Evolutionary conservation across 1,140 invertebrate genomes (phyloP).

Genomic region (Luehdorfia chinensis): DNA sequence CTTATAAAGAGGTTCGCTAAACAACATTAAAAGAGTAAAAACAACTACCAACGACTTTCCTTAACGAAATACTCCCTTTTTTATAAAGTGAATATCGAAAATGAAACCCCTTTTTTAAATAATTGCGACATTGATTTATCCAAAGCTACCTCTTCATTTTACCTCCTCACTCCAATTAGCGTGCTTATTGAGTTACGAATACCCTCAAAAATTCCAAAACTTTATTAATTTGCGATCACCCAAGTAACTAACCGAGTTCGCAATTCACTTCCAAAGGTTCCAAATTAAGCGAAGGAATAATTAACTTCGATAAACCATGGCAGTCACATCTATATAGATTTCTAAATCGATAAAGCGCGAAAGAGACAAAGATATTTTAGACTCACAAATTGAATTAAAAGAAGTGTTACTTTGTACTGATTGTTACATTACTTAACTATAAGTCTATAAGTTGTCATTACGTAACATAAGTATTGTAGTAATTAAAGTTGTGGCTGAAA

Average conservation of each 20-base stretch:
- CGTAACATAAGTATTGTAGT: too few species aligned
- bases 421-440: too few species aligned
- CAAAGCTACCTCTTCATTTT: background rate
- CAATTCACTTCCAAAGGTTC: slow-evolving; percentile 4
- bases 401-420: too few species aligned
- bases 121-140: background rate
- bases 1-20: too few species aligned
- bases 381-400: too few species aligned
- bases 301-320: background rate
- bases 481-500: too few species aligned
- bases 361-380: background rate
- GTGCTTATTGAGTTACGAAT: slow-evolving; percentile 5
- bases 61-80: too few species aligned
- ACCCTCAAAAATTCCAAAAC: slow-evolving; percentile 5
- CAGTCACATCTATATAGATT: slow-evolving; percentile 8
- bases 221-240: slow-evolving; percentile 9
- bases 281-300: slow-evolving; percentile 9
- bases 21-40: too few species aligned
- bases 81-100: too few species aligned
- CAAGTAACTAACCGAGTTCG: slow-evolving; percentile 6
- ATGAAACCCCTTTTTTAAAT: background rate
- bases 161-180: background rate
- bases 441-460: too few species aligned
- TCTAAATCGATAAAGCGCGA: background rate
- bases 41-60: too few species aligned